Base-by-base conservation (phyloP, 2,888 invertebrate genomes). In the Leptinotarsa rubiginosa region DNA sequence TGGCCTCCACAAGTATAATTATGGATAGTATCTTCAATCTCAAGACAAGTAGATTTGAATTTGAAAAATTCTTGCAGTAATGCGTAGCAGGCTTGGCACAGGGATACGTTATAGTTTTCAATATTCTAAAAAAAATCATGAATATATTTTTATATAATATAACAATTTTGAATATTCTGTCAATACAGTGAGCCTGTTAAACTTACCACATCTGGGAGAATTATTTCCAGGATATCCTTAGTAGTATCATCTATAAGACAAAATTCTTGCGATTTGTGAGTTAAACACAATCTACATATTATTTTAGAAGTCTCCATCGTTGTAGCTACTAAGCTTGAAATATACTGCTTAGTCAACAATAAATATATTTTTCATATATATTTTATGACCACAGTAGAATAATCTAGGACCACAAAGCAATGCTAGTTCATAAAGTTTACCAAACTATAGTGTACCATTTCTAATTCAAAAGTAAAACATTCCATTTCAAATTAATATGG, bases 121-220 rank as follows among this genome's bases (percentile, higher is more conserved):
- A 50, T 20, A 56, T 56, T 66, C 71, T 71, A 18, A 25, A 71
- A 71, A 20, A 18, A n/a, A 20, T 22, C 20, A 41, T 41, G 3
- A 41, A 41, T 41, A 41, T 12, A 65, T 54, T 31, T 15, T n/a
- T 47, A 41, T 20, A 25, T n/a, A 50, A 16, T 31, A 70, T 1
- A 62, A 3, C 16, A 31, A 16, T 31, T 25, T 10, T 20, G 20
- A 65, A 47, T 50, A 47, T 20, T 49, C 20, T 20, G 47, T 13
- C 20, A 15, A 47, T 20, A 16, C 22, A 66, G 47, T 49, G 7
- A 22, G 50, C 47, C n/a, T 49, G 20, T 59, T 49, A 20, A 20
- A 71, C 71, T 66, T 66, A 71, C 71, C 54, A 71, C 54, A 25
- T 71, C 56, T n/a, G 71, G 71, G 13, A 71, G 31, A 18, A 66